Conservation (phyloP, 1,140 invertebrate species). For the Drosophila nebulosa region DNA sequence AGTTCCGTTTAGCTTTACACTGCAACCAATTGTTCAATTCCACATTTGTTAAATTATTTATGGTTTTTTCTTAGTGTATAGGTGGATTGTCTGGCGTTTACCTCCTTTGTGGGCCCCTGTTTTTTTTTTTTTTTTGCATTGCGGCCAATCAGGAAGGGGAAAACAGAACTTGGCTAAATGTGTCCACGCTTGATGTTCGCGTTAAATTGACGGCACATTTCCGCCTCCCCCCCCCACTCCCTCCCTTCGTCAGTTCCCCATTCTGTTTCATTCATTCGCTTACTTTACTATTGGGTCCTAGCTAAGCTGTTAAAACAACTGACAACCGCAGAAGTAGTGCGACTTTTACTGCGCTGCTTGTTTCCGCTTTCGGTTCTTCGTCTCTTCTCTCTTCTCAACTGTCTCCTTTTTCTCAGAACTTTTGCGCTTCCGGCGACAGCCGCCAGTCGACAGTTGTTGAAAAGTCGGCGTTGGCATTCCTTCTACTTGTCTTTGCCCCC, state of each 20-base stretch:
- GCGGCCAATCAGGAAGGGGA: background rate
- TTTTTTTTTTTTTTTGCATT: background rate
- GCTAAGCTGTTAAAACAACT: constrained; percentile 76
- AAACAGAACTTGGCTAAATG: background rate
- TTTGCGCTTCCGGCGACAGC: constrained; percentile 76
- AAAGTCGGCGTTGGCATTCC: constrained; percentile 48
- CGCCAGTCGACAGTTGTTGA: constrained; percentile 74
- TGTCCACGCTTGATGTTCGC: constrained; percentile 22
- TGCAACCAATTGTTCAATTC: too few species aligned
- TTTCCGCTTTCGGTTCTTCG: constrained; percentile 48
- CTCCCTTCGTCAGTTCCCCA: background rate
- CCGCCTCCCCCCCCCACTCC: constrained; percentile 2
- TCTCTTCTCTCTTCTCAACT: background rate
- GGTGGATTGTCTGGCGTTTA: background rate
- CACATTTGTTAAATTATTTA: too few species aligned
- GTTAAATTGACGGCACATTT: constrained; percentile 75
- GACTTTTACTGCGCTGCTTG: constrained; percentile 73
- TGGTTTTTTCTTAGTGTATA: background rate
- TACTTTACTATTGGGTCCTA: background rate
- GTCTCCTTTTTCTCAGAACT: constrained; percentile 39
- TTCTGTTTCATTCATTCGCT: background rate
- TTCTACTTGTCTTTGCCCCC: background rate
- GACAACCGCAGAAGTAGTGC: constrained; percentile 77
- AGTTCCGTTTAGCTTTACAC: too few species aligned
- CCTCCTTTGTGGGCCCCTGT: background rate